Evolutionary conservation across 2,888 invertebrate genomes (phyloP), one percentile per base, ranked within the genome.

Genomic region (Andrena hattorfiana): DNA sequence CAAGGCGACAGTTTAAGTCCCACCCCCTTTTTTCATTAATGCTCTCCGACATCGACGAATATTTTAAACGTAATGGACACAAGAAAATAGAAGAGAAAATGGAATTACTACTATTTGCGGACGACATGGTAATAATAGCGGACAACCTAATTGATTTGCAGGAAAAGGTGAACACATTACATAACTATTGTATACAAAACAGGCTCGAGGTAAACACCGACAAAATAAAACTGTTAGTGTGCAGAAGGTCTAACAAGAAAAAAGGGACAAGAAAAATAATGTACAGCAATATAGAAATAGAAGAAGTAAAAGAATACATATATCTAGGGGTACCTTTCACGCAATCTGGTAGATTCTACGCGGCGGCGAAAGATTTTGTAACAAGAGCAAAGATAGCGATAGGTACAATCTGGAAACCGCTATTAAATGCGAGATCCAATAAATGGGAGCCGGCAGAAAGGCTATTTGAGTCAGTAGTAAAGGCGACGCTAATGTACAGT

Each of bases 1-100:
- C 64, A 64, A 26, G 64, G 64, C 6, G 64, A 64, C 48, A 30
- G 13, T 26, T 35, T 64, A 6, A 64, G 64, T 16, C 48, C 49
- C 16, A 48, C 48, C 4, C n/a, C n/a, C 49, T 64, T 2, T 64
- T 64, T 16, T 20, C 48, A 13, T 20, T 64, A 7, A 48, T 16
- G 23, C 10, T 26, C 4, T 30, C 20, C n/a, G 62, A 35, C 32
- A 62, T 62, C 4, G 64, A 49, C 26, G 23, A 42, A 16, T 49
- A 13, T 13, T 64, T 64, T 26, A 26, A 26, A 48, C 5, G 23
- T 4, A 64, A 48, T 6, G 48, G 64, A 26, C 64, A 48, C 26
- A 64, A 26, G 64, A 48, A 16, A 26, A 48, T 64, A 23, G n/a
- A 48, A 23, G 26, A 64, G 6, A 48, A 48, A 26, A 64, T 64